phyloP scores from a whole-genome alignment of 2,888 invertebrate genomes.

The Litoditis marina region DNA sequence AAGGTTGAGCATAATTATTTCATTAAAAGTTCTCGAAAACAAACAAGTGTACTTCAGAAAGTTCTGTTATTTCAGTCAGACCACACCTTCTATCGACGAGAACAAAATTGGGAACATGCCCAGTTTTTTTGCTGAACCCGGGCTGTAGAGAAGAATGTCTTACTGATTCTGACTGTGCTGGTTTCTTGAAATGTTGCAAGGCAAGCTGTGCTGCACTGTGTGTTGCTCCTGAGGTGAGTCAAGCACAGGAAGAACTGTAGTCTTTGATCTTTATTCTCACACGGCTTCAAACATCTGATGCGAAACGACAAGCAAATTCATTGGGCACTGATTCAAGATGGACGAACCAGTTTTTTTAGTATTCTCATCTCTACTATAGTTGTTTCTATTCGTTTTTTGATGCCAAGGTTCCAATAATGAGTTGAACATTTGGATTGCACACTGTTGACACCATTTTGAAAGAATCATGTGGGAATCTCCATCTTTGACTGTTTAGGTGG shows the following conservation, averaged over 20 bases:
- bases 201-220: conserved; percentile 50
- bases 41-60: no score
- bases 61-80: no score
- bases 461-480: no score
- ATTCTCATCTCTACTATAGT: neutral
- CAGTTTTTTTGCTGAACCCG: conserved; percentile 29
- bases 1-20: no score
- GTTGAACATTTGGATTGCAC: no score
- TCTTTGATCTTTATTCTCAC: no score
- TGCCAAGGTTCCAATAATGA: neutral
- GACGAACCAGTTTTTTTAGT: no score
- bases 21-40: no score
- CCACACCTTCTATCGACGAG: no score
- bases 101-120: conserved; percentile 32
- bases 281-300: neutral
- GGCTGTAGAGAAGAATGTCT: conserved; percentile 37
- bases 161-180: conserved; percentile 49
- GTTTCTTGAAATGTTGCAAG: conserved; percentile 53
- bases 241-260: no score
- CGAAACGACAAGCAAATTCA: neutral
- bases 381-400: neutral
- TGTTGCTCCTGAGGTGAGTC: conserved; percentile 21
- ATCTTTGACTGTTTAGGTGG: conserved; percentile 20
- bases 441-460: no score
- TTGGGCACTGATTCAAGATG: no score